These are phyloP conservation scores for Brachylomia viminalis DNA, from an alignment of 2,888 invertebrate genomes.

Conservation along the genomic window DNA sequence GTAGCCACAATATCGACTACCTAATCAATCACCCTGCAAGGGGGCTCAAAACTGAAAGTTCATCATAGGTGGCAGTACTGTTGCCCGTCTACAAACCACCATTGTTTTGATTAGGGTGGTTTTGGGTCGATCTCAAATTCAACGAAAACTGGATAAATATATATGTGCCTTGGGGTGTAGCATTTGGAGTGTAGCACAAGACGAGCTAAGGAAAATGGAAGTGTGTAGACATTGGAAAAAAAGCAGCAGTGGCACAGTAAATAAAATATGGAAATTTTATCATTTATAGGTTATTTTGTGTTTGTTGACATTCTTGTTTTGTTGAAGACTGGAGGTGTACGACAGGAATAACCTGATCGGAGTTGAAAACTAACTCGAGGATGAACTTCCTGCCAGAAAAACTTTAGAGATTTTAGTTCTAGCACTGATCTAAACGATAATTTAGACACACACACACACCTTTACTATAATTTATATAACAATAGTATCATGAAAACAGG, in stretches of 20 bases:
- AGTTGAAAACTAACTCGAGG: too few species aligned
- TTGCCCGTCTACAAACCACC: not conserved
- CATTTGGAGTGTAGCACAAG: not conserved
- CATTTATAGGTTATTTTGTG: too few species aligned
- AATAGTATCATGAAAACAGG: not conserved
- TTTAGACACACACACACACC: too few species aligned
- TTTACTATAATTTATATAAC: too few species aligned
- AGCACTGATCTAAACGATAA: too few species aligned
- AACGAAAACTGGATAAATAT: not conserved
- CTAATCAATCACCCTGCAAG: not conserved
- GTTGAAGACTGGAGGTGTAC: too few species aligned
- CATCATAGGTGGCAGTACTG: not conserved
- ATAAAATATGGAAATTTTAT: not conserved
- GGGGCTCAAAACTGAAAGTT: not conserved
- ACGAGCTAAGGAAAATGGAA: not conserved
- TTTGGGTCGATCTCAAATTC: not conserved
- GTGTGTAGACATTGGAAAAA: not conserved
- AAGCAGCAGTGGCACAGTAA: not conserved
- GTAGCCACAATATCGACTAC: slow-evolving; percentile 25
- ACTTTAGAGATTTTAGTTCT: too few species aligned
- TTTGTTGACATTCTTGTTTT: too few species aligned
- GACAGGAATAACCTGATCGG: too few species aligned
- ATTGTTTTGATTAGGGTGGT: not conserved
- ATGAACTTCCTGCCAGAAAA: too few species aligned
- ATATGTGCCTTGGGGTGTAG: not conserved